Percentiles rank a stretch among this genome's conserved stretches.
phyloP scores from a whole-genome alignment of 1,140 invertebrate genomes.

The Neodiprion lecontei region DNA sequence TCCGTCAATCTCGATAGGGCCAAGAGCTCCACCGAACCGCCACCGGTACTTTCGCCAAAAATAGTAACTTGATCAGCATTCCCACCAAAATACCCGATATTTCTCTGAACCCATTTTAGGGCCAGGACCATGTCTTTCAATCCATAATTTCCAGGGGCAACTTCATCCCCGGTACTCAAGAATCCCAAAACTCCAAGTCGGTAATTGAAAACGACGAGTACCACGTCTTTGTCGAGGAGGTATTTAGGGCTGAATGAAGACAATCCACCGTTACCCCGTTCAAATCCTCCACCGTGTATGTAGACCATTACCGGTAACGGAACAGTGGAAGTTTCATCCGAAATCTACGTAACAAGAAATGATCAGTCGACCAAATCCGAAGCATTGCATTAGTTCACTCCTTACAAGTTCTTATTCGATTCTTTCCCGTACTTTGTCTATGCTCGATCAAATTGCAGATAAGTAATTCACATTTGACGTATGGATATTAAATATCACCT shows the following conservation, averaged over 20 bases:
- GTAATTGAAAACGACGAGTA: constrained; percentile 67
- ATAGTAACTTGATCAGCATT: constrained; percentile 44
- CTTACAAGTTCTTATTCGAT: neutral
- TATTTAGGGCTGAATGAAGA: constrained; percentile 56
- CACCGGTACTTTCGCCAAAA: constrained; percentile 41
- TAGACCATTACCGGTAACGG: constrained; percentile 60
- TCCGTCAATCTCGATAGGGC: constrained; percentile 60
- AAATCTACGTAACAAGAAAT: constrained; percentile 9
- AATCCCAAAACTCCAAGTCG: constrained; percentile 66
- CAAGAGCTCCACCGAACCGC: constrained; percentile 53
- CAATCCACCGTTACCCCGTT: constrained; percentile 47
- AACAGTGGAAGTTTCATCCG: neutral
- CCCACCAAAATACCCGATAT: constrained; percentile 47
- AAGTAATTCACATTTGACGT: neutral
- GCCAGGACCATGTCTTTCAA: constrained; percentile 62
- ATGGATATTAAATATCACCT: constrained; percentile 46
- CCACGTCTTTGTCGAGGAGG: constrained; percentile 64
- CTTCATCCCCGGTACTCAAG: constrained; percentile 53
- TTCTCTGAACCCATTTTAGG: constrained; percentile 57
- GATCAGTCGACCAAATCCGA: too few relatives aligned
- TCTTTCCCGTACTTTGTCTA: neutral
- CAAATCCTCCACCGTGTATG: constrained; percentile 62
- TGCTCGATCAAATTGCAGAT: neutral
- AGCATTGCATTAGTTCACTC: too few relatives aligned
- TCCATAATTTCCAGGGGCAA: constrained; percentile 56